Evolutionary conservation across 2,113 vertebrate species (phyloP).

Genomic region (Clinocottus analis): DNA sequence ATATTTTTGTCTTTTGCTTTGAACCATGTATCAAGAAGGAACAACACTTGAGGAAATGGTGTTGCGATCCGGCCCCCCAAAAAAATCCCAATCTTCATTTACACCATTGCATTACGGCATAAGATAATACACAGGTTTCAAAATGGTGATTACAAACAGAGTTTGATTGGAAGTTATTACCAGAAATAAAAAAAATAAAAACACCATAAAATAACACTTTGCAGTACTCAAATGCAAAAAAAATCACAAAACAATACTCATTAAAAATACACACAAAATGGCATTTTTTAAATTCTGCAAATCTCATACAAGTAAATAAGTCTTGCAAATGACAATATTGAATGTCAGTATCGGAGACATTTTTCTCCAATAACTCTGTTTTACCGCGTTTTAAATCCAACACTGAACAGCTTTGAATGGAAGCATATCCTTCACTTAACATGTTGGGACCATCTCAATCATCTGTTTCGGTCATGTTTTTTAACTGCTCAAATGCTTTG

Average conservation of each 20-base stretch:
- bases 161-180: neutral
- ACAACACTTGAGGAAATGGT: neutral
- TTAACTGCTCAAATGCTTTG: neutral
- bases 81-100: neutral
- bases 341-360: neutral
- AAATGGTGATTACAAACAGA: neutral
- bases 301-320: neutral
- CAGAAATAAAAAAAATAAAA: neutral
- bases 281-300: neutral
- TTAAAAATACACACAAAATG: neutral
- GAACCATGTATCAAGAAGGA: constrained; percentile 32
- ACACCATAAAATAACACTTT: neutral
- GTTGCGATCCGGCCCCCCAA: neutral
- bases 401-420: neutral
- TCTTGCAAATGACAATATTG: neutral
- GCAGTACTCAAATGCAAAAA: neutral
- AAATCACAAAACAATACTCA: neutral
- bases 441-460: neutral
- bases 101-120: neutral
- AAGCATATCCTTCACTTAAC: neutral
- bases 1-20: constrained; percentile 69
- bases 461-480: neutral
- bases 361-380: too few species aligned
- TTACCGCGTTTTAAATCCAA: neutral
- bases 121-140: neutral